Evolutionary conservation across 1,140 invertebrate species (phyloP).

Genomic region (Drosophila insularis): DNA sequence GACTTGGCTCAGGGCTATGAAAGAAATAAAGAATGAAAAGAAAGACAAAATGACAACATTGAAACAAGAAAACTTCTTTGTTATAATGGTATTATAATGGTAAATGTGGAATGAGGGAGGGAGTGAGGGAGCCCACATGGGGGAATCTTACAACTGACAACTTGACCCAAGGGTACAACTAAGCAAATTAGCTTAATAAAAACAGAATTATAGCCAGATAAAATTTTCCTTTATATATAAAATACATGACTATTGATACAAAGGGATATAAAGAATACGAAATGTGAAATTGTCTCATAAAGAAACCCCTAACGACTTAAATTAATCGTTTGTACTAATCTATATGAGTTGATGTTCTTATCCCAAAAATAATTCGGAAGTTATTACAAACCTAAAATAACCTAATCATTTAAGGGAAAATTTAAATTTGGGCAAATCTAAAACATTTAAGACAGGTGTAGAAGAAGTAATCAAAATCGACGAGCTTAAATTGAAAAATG

Average conservation of each 20-base stretch:
- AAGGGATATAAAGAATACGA: not conserved
- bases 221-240: not conserved
- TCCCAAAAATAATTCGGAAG: too few species aligned
- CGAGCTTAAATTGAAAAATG: too few species aligned
- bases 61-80: constrained; percentile 40
- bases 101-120: not conserved
- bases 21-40: constrained; percentile 2
- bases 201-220: constrained; percentile 1
- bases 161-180: constrained; percentile 3
- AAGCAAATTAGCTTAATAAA: constrained; percentile 9
- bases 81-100: constrained; percentile 28
- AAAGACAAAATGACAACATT: constrained; percentile 3
- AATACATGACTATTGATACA: not conserved
- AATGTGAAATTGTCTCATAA: too few species aligned
- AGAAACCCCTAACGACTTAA: too few species aligned
- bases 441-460: too few species aligned
- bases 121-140: not conserved
- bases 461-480: too few species aligned
- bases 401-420: too few species aligned
- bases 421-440: too few species aligned
- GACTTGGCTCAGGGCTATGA: constrained; percentile 14
- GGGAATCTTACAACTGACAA: not conserved
- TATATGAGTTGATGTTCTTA: not conserved
- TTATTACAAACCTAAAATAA: not conserved
- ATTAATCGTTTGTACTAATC: not conserved